Evolutionary conservation across 2,888 invertebrate genomes (phyloP).

Genomic region (Eristalis pertinax): DNA sequence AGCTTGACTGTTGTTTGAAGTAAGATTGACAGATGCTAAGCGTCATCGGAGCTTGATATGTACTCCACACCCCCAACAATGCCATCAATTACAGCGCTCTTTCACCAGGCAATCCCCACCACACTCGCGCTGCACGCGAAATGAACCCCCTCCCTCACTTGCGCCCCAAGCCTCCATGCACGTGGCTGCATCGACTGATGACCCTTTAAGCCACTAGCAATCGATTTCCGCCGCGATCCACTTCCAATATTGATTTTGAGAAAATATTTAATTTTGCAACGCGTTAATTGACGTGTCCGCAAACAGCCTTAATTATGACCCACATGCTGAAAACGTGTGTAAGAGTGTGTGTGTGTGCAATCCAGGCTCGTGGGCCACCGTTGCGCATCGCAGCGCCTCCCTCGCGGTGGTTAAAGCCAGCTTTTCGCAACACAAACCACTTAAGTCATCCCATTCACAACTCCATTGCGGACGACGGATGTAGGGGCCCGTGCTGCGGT

Average conservation of each 20-base stretch:
- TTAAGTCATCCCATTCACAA: conserved; percentile 23
- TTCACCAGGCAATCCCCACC: neutral
- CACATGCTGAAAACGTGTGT: conserved; percentile 30
- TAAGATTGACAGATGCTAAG: too few relatives aligned
- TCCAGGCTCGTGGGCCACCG: neutral
- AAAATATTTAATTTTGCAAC: conserved; percentile 41
- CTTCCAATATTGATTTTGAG: conserved; percentile 36
- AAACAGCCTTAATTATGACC: conserved; percentile 37
- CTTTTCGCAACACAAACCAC: conserved; percentile 9
- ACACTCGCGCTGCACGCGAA: neutral
- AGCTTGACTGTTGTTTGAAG: too few relatives aligned
- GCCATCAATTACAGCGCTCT: too few relatives aligned
- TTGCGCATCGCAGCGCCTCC: neutral
- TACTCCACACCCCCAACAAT: too few relatives aligned
- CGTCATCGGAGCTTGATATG: too few relatives aligned
- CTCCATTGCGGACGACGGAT: neutral
- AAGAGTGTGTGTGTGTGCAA: too few relatives aligned
- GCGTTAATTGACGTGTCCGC: conserved; percentile 55
- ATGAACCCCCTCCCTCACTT: neutral
- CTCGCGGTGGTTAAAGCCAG: neutral
- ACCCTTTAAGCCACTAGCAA: neutral
- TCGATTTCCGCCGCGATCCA: neutral
- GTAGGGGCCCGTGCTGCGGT: neutral
- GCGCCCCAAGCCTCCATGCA: neutral
- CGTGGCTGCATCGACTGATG: neutral